Evolutionary conservation across 1,140 invertebrate genomes (phyloP), one percentile per base, ranked within the genome.

Genomic region (Palaemon carinicauda): DNA sequence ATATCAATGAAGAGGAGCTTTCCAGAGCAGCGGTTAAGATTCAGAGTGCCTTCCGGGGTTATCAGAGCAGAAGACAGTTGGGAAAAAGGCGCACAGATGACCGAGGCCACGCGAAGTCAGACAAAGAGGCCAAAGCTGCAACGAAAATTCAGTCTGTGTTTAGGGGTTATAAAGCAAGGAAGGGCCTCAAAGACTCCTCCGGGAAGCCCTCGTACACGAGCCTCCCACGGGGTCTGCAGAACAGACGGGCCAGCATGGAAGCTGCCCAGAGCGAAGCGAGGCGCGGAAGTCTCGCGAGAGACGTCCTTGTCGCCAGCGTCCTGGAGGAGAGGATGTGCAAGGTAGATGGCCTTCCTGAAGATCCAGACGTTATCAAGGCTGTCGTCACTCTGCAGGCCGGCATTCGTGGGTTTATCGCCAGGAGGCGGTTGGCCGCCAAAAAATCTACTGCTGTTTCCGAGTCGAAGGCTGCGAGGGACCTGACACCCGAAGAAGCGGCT

Each of bases 341-440:
- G 17, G 21, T 19, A n/a, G 15, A 77, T 10, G 3, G 17, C 51
- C 7, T 19, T 17, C 52, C 77, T 9, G 77, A 79, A 9, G 77
- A 79, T 27, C 77, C 77, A 2, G 21, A 21, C 1, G 17, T 82
- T 3, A 53, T 21, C 1, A 82, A 73, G 29, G 65, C 80, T 27
- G 80, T 51, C 50, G 65, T 82, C 60, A 82, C 65, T 12, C n/a
- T 82, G 21, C 80, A 82, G 12, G 80, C 80, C 7, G 80, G 65
- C 10, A 65, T 82, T 27, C 65, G 80, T 9, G 80, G 80, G 21
- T 82, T 71, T 19, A 41, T 82, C 1, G 29, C 80, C 7, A 17
- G 80, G 19, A 82, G 73, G 29, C 80, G 21, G 15, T 15, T 82
- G 24, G 50, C 33, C 0, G 21, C 69, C 12, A 19, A 52, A 52